These are phyloP conservation scores for Heliconius congener DNA, from an alignment of 1,140 invertebrate species.

Conservation along the genomic window DNA sequence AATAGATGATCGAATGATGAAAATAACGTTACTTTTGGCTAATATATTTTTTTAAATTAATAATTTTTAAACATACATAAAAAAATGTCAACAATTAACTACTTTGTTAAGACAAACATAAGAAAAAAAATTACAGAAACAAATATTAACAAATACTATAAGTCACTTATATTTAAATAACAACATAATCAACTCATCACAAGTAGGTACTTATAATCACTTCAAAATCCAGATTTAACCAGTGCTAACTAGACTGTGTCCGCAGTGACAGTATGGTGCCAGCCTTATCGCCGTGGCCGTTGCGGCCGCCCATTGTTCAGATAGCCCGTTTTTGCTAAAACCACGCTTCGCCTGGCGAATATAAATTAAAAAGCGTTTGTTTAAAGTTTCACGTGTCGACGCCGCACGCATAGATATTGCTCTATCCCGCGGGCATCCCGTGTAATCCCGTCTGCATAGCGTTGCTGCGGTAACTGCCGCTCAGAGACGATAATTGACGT, in stretches of 20 bases:
- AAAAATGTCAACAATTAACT: too few species aligned
- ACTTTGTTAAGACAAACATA: too few species aligned
- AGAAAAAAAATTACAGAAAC: too few species aligned
- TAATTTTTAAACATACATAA: too few species aligned
- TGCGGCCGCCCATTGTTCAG: slow-evolving; percentile 51
- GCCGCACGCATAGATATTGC: slow-evolving; percentile 41
- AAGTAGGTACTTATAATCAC: not conserved
- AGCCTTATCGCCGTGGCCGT: slow-evolving; percentile 48
- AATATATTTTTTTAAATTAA: too few species aligned
- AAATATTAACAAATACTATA: too few species aligned
- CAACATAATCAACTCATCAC: not conserved
- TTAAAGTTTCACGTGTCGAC: slow-evolving; percentile 57
- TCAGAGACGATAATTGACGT: not conserved
- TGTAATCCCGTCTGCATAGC: slow-evolving; percentile 25
- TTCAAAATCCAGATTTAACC: not conserved
- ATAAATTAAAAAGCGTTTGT: slow-evolving; percentile 60
- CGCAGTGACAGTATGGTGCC: not conserved
- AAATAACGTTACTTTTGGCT: too few species aligned
- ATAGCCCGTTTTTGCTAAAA: slow-evolving; percentile 56
- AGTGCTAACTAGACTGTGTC: not conserved
- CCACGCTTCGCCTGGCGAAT: slow-evolving; percentile 49
- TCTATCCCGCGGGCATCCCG: slow-evolving; percentile 34
- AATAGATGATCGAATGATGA: too few species aligned
- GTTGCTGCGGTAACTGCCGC: not conserved
- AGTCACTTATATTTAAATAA: not conserved